phyloP scores from a whole-genome alignment of 2,888 invertebrate species.

The Exephanes ischioxanthus region DNA sequence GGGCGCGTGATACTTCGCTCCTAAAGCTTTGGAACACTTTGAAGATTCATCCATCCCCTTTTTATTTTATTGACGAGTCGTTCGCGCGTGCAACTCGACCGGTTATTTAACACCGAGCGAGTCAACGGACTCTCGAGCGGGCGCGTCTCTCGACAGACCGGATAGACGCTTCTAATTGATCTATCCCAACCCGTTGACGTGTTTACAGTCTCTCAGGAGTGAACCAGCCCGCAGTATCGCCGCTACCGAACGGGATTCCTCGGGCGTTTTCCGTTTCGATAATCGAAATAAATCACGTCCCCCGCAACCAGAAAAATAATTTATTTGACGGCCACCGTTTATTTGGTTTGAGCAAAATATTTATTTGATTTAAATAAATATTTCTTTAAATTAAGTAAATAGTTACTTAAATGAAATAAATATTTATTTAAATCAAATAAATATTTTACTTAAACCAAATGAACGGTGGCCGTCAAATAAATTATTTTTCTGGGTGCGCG shows the following conservation, averaged over 20 bases:
- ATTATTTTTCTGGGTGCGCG: too few relatives aligned
- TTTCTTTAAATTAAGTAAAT: too few relatives aligned
- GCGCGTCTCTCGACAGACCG: conserved; percentile 19
- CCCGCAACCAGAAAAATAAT: too few relatives aligned
- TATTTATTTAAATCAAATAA: too few relatives aligned
- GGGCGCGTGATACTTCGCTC: neutral
- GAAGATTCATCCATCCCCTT: neutral
- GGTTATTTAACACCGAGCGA: conserved; percentile 18
- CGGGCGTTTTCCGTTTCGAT: neutral
- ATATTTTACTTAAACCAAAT: too few relatives aligned
- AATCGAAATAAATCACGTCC: conserved; percentile 31
- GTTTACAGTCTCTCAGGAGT: neutral
- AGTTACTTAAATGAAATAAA: too few relatives aligned
- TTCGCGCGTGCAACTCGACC: neutral
- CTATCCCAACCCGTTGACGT: conserved; percentile 1
- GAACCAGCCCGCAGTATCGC: neutral
- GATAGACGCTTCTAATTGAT: conserved; percentile 22
- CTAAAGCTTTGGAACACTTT: neutral
- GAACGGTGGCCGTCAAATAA: too few relatives aligned
- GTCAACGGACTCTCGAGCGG: conserved; percentile 10
- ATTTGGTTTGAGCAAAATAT: too few relatives aligned
- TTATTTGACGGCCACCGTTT: too few relatives aligned
- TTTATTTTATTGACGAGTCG: neutral
- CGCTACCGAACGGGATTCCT: neutral
- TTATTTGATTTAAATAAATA: too few relatives aligned